Evolutionary conservation across 2,797 vertebrate species (phyloP).

Genomic region (Ataeniobius toweri): DNA sequence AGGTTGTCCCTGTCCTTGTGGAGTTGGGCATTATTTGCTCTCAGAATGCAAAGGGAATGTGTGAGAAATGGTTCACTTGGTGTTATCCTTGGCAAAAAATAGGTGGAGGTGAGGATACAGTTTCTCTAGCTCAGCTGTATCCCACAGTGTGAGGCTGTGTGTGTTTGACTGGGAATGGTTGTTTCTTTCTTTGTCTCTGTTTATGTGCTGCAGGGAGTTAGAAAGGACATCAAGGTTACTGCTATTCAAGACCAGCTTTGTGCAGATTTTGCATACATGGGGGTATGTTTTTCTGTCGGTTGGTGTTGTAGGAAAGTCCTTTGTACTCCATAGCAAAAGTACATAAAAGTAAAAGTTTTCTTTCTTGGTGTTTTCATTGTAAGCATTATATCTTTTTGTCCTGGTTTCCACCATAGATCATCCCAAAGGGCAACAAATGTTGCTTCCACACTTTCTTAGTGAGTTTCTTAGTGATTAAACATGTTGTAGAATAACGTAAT

Average conservation of each 20-base stretch:
- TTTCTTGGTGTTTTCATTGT: neutral
- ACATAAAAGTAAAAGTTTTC: neutral
- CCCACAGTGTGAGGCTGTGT: slow-evolving; percentile 39
- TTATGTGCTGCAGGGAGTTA: slow-evolving; percentile 52
- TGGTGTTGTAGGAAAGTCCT: neutral
- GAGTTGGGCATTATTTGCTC: slow-evolving; percentile 36
- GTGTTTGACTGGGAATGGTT: slow-evolving; percentile 39
- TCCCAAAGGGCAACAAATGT: neutral
- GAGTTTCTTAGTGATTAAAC: slow-evolving; percentile 6
- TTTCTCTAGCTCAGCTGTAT: slow-evolving; percentile 71
- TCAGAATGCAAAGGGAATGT: slow-evolving; percentile 28
- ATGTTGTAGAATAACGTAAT: neutral
- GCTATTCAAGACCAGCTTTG: slow-evolving; percentile 14
- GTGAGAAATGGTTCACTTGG: slow-evolving; percentile 31
- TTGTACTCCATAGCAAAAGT: neutral
- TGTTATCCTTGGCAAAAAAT: slow-evolving; percentile 48
- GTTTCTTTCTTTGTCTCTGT: slow-evolving; percentile 56
- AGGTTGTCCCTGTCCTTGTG: slow-evolving; percentile 25
- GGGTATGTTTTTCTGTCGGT: neutral
- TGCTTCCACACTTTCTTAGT: neutral
- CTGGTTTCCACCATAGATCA: neutral
- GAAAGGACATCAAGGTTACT: slow-evolving; percentile 52
- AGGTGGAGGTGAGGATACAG: slow-evolving; percentile 53
- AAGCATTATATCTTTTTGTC: neutral
- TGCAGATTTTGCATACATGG: slow-evolving; percentile 3